phyloP scores from a whole-genome alignment of 2,888 invertebrate species.

The Augiades crinisus region DNA sequence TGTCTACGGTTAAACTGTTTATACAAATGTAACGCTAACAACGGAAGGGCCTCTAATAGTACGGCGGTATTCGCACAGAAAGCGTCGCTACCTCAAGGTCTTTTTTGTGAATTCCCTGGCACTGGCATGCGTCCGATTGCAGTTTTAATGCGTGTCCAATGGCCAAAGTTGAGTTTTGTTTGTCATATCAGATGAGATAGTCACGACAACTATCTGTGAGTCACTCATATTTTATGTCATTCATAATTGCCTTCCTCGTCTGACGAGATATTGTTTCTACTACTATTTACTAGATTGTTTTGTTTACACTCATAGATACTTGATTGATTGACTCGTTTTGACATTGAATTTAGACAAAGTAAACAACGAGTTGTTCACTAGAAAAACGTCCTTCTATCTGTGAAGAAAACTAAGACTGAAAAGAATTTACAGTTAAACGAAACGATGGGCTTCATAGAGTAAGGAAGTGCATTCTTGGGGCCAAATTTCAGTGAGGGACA shows the following conservation, averaged over 20 bases:
- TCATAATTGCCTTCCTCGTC: constrained; percentile 1
- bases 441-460: too few species aligned
- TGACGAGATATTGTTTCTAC: neutral
- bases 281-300: neutral
- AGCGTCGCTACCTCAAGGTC: constrained; percentile 59
- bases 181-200: constrained; percentile 46
- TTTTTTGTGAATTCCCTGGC: constrained; percentile 69
- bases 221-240: constrained; percentile 23
- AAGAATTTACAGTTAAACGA: too few species aligned
- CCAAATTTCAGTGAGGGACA: too few species aligned
- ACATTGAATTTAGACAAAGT: too few species aligned
- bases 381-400: too few species aligned
- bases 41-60: constrained; percentile 59
- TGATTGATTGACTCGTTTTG: too few species aligned
- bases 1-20: constrained; percentile 35
- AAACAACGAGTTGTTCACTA: too few species aligned
- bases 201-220: constrained; percentile 36
- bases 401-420: too few species aligned
- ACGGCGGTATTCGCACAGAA: constrained; percentile 58
- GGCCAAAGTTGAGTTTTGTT: constrained; percentile 60
- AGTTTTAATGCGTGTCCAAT: constrained; percentile 55
- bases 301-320: too few species aligned
- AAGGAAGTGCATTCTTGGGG: too few species aligned
- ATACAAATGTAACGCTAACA: constrained; percentile 52
- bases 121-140: constrained; percentile 69